These are phyloP conservation scores for Cryptus viduatorius DNA, from an alignment of 2,888 invertebrate species.

Conservation along the genomic window DNA sequence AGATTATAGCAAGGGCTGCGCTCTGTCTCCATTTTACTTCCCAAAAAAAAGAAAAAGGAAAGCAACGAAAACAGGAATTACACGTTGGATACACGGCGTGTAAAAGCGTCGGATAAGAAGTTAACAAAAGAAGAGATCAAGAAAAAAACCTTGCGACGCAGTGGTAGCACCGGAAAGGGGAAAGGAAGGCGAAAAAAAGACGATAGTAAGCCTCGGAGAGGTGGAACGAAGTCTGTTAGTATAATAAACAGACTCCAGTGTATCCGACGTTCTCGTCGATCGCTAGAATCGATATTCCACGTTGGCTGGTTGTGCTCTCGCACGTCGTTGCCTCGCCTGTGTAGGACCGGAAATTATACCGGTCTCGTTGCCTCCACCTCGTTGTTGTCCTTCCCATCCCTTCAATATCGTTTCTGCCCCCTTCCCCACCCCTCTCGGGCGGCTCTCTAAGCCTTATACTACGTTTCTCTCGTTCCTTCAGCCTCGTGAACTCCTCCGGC, in stretches of 20 bases:
- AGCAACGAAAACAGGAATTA: not conserved
- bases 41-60: conserved; percentile 21
- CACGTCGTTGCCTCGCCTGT: conserved; percentile 67
- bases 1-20: conserved; percentile 36
- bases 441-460: conserved; percentile 12
- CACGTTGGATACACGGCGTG: conserved; percentile 3
- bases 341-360: conserved; percentile 70
- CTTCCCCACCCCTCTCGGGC: not conserved
- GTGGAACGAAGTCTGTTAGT: conserved; percentile 5
- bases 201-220: not conserved
- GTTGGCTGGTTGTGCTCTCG: conserved; percentile 54
- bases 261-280: conserved; percentile 51
- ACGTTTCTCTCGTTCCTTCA: conserved; percentile 54
- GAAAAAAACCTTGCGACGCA: conserved; percentile 36
- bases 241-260: conserved; percentile 19
- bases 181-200: not conserved
- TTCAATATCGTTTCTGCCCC: conserved; percentile 42
- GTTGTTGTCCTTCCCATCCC: conserved; percentile 56
- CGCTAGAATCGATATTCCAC: conserved; percentile 66
- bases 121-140: conserved; percentile 39
- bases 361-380: conserved; percentile 64
- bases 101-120: conserved; percentile 45
- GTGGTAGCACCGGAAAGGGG: not conserved
- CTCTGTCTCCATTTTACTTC: conserved; percentile 29
- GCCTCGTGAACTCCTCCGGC: conserved; percentile 63